phyloP scores from a whole-genome alignment of 2,113 vertebrate species.

The Epinephelus lanceolatus region DNA sequence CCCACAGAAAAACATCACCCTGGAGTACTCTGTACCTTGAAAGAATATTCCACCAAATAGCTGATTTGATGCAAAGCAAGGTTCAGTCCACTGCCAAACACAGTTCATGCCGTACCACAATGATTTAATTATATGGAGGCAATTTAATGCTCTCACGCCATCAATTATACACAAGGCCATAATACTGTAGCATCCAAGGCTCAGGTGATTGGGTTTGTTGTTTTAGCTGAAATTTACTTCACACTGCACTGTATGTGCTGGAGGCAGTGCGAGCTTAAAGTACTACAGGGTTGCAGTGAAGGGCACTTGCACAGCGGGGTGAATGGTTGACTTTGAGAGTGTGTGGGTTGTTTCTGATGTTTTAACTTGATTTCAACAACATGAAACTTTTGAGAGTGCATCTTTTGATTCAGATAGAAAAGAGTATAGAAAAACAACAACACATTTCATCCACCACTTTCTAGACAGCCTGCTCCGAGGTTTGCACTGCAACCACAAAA shows the following conservation, averaged over 20 bases:
- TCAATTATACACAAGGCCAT: conserved; percentile 1
- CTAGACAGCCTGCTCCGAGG: background rate
- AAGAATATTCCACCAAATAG: background rate
- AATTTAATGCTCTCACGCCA: conserved; percentile 7
- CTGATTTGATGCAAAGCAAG: background rate
- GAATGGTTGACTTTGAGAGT: conserved; percentile 14
- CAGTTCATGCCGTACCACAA: background rate
- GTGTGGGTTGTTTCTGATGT: conserved; percentile 25
- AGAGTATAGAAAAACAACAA: background rate
- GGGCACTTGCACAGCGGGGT: conserved; percentile 30
- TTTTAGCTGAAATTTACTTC: conserved; percentile 7
- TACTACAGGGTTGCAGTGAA: conserved; percentile 14
- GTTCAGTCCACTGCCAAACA: background rate
- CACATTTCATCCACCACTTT: background rate
- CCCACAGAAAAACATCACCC: no score
- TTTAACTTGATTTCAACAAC: conserved; percentile 27
- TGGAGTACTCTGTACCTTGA: background rate
- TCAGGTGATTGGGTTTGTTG: conserved; percentile 14
- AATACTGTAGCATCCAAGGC: background rate
- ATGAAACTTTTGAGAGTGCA: background rate
- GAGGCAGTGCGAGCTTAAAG: background rate
- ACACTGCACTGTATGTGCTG: conserved; percentile 9
- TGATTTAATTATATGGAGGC: conserved; percentile 6
- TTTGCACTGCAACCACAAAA: background rate
- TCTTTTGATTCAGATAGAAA: conserved; percentile 4